Evolutionary conservation across 2,113 vertebrate species (phyloP), one percentile per base, ranked within the genome.

Genomic region (Carassius carassius): DNA sequence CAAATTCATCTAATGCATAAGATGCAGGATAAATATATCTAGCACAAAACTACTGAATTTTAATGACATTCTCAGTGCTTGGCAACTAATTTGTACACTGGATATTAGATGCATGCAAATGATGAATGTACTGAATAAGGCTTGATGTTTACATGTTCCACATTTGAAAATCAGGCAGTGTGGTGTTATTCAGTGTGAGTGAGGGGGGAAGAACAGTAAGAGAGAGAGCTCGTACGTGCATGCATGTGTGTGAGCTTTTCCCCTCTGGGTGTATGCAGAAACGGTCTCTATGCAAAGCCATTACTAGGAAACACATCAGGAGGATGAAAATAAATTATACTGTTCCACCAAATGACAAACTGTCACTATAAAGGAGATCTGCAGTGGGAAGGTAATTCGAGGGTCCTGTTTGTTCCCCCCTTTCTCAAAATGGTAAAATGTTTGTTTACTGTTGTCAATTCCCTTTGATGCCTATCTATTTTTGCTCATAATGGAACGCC

Each of bases 281-380:
- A 88, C 41, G 76, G 86, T 89, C 85, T 88, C 69, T 81, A 88
- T 78, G 85, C 86, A 86, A 79, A 82, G 75, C 86, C 88, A 89
- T 89, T 89, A 90, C 81, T 89, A 82, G 69, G 78, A 86, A 88
- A 85, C 80, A 88, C 87, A 85, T 90, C 75, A 85, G 60, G 77
- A 87, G 78, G 86, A 86, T 88, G 81, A 80, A 88, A 89, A 90
- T 88, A 88, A 90, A 88, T 88, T 83, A 86, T 85, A 84, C 87
- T 82, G 79, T 89, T 90, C 83, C 83, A 84, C 81, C 75, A 84
- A 85, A 89, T 88, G 85, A 88, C 81, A 89, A 90, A 89, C 86
- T 85, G 86, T 75, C 81, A 82, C 89, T 69, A 76, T 89, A 84
- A 90, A 85, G 84, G 49, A 82, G 81, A 87, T 86, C 74, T 81